Conservation (phyloP, 2,113 vertebrate genomes). For the Calidris pugnax region DNA sequence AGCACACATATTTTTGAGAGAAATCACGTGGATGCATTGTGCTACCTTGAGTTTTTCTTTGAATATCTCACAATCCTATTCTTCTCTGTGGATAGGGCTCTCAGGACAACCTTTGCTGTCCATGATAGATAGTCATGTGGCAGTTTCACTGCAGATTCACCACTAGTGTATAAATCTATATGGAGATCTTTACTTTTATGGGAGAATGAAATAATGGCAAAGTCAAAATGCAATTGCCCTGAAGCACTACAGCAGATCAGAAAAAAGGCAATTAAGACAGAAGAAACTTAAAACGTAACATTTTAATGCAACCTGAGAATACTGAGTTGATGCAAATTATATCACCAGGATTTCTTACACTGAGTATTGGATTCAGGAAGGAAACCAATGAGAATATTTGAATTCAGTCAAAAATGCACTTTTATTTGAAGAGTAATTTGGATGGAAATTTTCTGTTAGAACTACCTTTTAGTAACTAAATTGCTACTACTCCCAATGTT, state of each 20-base stretch:
- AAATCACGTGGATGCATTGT: background rate
- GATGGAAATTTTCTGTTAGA: background rate
- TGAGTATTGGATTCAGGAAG: background rate
- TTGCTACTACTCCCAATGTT: background rate
- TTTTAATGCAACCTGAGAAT: background rate
- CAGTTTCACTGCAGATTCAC: background rate
- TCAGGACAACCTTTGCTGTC: background rate
- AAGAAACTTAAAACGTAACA: background rate
- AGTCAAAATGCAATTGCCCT: background rate
- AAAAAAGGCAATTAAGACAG: background rate
- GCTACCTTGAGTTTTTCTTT: background rate
- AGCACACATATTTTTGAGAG: background rate
- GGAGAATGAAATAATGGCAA: background rate
- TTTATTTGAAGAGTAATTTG: background rate
- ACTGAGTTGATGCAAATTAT: background rate
- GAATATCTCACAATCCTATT: background rate
- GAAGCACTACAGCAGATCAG: background rate
- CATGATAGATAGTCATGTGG: fast-evolving
- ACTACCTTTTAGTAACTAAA: background rate
- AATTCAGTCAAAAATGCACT: background rate
- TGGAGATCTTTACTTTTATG: background rate
- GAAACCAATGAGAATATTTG: background rate
- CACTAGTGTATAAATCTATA: background rate
- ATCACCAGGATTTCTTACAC: background rate
- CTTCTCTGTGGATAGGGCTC: background rate